Evolutionary conservation across 2,113 vertebrate genomes (phyloP).

Genomic region (Hydrolagus affinis): DNA sequence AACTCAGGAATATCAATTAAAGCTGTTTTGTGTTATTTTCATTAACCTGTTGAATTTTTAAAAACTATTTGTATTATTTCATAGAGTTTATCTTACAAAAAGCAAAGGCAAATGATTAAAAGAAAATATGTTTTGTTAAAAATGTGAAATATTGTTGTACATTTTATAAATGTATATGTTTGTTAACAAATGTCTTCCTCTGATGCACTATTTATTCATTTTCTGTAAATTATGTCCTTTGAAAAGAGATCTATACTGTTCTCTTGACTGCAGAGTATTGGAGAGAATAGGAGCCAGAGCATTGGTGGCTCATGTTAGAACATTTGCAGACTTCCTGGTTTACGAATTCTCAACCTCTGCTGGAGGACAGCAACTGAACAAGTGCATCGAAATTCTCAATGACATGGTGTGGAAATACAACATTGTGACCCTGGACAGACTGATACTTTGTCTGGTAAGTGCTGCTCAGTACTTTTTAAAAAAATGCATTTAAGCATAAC

Average conservation of each 20-base stretch:
- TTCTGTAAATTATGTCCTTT: conserved; percentile 6
- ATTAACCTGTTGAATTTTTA: neutral
- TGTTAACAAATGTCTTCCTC: neutral
- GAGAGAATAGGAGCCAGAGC: conserved; percentile 92
- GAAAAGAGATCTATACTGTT: neutral
- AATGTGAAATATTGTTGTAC: neutral
- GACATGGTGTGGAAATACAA: conserved; percentile 99
- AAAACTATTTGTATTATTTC: neutral
- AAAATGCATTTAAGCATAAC: neutral
- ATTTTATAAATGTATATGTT: neutral
- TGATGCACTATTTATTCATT: neutral
- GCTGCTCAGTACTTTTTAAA: neutral
- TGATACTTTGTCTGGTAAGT: conserved; percentile 92
- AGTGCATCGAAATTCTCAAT: conserved; percentile 97
- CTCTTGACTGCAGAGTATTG: conserved; percentile 63
- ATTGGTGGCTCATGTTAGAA: conserved; percentile 88
- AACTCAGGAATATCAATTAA: neutral
- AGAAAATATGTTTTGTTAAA: neutral
- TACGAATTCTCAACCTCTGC: conserved; percentile 97
- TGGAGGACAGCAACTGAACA: conserved; percentile 94
- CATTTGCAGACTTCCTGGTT: conserved; percentile 94
- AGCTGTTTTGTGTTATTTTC: neutral
- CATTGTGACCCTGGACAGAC: conserved; percentile 89
- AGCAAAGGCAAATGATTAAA: neutral
- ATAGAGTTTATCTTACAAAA: neutral